Base-by-base conservation (phyloP, 64 coral and sea anemone species). In the Stichodactyla helianthus region DNA sequence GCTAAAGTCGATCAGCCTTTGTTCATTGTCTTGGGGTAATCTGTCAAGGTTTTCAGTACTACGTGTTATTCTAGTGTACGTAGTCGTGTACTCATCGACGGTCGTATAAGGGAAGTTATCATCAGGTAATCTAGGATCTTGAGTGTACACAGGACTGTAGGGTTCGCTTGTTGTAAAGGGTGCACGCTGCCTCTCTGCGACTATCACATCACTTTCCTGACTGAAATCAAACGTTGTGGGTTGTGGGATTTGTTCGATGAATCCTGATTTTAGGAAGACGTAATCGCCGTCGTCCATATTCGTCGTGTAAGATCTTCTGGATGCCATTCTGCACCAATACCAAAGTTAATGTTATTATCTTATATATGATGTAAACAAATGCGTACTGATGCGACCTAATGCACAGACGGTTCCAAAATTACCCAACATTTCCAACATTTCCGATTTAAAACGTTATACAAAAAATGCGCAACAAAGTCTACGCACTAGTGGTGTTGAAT, bases 11-110 rank as follows among this genome's bases (percentile, higher is more conserved):
- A 54, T 51, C 20, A 52, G 20, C 10, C 16, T 12, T 52, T 31
- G 77, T 51, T 79, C 77, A 52, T 31, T 7, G 10, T 19, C 78
- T 16, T 15, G 10, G 14, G 78, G 78, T 9, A 81, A 19, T 15
- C 17, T 52, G 19, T 81, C 78, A 7, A 81, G 50, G 78, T 81
- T 51, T 51, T 81, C 78, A 54, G 78, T 81, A 54, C 78, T 81
- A 53, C 78, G 50, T 19, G 52, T 54, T 28, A 81, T 52, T 11
- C 26, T 81, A 17, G 35, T 81, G 78, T 81, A 81, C 15, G 78
- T 81, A 13, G 78, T 81, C 51, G 78, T 81, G 18, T 81, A 81
- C 52, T 81, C 78, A 19, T 81, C 78, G 1, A 81, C 68, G 27
- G 25, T 74, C 78, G 78, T 81, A 17, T 81, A 81, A 0, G 78